Percentiles rank a stretch among this genome's conserved stretches.
Conservation (phyloP, 2,797 vertebrate species). For the Poecilia velifera region DNA sequence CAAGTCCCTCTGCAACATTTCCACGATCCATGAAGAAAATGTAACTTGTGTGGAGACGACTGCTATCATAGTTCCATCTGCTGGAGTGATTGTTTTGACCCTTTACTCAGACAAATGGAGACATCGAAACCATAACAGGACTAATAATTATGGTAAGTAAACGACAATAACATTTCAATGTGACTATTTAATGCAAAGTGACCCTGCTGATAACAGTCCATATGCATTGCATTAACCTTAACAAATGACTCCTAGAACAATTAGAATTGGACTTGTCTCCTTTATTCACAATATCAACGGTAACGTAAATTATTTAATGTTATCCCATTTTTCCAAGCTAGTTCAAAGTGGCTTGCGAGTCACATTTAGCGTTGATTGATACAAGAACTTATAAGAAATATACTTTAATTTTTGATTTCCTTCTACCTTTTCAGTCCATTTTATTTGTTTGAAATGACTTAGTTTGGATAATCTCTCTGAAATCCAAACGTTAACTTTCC, state of each 20-base stretch:
- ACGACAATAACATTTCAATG: conserved; percentile 9
- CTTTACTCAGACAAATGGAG: conserved; percentile 25
- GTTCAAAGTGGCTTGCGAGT: too few relatives aligned
- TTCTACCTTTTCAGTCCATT: too few relatives aligned
- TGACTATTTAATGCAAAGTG: background rate
- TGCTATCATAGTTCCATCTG: conserved; percentile 25
- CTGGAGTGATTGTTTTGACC: conserved; percentile 29
- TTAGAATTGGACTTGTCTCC: background rate
- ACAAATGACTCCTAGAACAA: background rate
- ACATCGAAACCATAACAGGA: conserved; percentile 31
- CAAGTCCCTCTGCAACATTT: conserved; percentile 4
- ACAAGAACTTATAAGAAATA: too few relatives aligned
- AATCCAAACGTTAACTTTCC: too few relatives aligned
- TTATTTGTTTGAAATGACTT: too few relatives aligned
- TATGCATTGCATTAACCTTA: conserved; percentile 20
- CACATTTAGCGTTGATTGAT: too few relatives aligned
- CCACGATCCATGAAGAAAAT: conserved; percentile 30
- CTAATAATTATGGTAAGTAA: conserved; percentile 38
- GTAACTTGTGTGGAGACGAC: conserved; percentile 8
- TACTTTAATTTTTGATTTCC: too few relatives aligned
- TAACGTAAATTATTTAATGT: background rate
- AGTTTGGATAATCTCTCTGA: too few relatives aligned
- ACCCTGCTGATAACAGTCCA: conserved; percentile 19
- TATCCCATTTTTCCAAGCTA: background rate
- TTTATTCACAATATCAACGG: background rate